A percentile compares a stretch with the other conserved stretches of the same genome.
phyloP scores from a whole-genome alignment of 2,888 invertebrate genomes.

The Coelinius sp. region DNA sequence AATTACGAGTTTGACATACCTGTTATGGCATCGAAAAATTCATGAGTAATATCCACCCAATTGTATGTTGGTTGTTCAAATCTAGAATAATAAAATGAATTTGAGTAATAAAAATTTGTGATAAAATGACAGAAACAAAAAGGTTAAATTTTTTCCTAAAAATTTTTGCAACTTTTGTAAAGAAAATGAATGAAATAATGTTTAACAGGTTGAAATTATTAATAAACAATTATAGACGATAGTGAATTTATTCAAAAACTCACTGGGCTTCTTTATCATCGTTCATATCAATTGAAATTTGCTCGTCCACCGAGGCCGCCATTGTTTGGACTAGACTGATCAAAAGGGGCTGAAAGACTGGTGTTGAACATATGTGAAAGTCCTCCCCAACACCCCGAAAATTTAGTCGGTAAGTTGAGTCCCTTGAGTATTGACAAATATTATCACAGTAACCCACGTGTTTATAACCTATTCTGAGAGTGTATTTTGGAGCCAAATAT shows the following conservation, averaged over 20 bases:
- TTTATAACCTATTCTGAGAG: background rate
- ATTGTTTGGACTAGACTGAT: constrained; percentile 56
- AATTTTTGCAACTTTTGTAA: background rate
- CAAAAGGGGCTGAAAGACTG: constrained; percentile 16
- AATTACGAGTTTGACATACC: constrained; percentile 65
- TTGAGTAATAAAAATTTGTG: background rate
- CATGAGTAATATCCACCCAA: constrained; percentile 80
- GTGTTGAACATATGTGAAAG: too few species aligned
- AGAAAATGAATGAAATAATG: constrained; percentile 4
- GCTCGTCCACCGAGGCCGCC: constrained; percentile 64
- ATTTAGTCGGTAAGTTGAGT: background rate
- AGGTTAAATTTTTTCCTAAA: constrained; percentile 38
- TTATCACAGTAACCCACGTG: constrained; percentile 2
- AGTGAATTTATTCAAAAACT: constrained; percentile 52
- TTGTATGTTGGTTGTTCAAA: constrained; percentile 72
- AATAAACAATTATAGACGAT: background rate
- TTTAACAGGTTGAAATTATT: background rate
- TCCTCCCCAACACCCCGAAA: background rate
- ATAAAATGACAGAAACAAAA: constrained; percentile 22
- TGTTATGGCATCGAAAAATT: constrained; percentile 77
- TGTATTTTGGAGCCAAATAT: background rate
- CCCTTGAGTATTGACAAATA: background rate
- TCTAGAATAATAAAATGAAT: constrained; percentile 51
- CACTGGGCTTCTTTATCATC: constrained; percentile 64
- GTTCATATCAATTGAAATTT: constrained; percentile 61